Evolutionary conservation across 2,888 invertebrate genomes (phyloP), one percentile per base, ranked within the genome.

Genomic region (Lasioglossum marginatum): DNA sequence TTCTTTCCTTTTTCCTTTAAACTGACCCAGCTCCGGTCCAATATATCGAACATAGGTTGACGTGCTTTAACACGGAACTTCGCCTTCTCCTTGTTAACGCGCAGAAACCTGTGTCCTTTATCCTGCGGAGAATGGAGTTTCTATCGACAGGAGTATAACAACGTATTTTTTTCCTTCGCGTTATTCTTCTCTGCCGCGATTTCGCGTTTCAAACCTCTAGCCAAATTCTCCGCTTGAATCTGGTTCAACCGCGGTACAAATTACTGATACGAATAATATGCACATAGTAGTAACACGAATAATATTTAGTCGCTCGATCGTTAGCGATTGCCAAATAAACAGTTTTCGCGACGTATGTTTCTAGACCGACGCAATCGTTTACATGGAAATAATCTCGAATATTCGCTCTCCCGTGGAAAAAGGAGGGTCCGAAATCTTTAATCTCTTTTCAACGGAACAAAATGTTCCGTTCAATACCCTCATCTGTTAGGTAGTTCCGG

Each of bases 1-100:
- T 85, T 82, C 77, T 79, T 85, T 79, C n/a, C 68, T 78, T 86
- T 57, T 88, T 89, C 89, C 88, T 92, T 91, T 90, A 92, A 93
- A 93, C 93, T 94, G 94, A 93, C 94, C 93, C 91, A 88, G 88
- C 90, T 88, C 88, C 88, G 74, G 72, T 85, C 82, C 77, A 85
- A 86, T 77, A 79, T 85, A 78, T 79, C 85, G 78, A 77, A 83
- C 87, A 76, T 77, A 63, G 78, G 68, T 90, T 90, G 91, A 92
- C 92, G 91, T 91, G 91, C 89, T 87, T 87, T 82, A 37, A 71
- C 88, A 52, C 78, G 45, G 70, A 86, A 87, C 83, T 88, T 84
- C 79, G 81, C 85, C 83, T 83, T 81, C 85, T 85, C 66, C 90
- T 89, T 81, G 91, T 92, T 89, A 89, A 87, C 87, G 71, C 40